Percentiles rank a stretch among this genome's conserved stretches.
These are phyloP conservation scores for Brachylomia viminalis DNA, from an alignment of 2,888 invertebrate species.

Conservation along the genomic window DNA sequence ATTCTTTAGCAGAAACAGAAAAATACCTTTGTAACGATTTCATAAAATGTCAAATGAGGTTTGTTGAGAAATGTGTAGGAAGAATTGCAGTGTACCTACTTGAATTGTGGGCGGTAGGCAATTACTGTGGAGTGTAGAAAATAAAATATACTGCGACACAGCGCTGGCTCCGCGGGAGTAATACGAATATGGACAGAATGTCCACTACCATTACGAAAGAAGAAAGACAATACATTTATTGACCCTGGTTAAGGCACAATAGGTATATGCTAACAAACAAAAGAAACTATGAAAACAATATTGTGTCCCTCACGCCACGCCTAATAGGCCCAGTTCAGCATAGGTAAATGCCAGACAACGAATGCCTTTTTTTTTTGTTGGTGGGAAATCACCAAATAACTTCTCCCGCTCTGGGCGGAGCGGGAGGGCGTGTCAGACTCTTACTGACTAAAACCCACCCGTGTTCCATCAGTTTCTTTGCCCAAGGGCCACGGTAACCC, in stretches of 20 bases:
- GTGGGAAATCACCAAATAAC: no score
- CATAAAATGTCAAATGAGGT: slow-evolving; percentile 58
- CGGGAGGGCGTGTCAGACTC: no score
- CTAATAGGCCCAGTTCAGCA: background rate
- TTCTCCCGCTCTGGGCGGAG: no score
- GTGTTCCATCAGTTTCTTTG: no score
- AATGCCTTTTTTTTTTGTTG: no score
- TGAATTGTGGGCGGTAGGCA: slow-evolving; percentile 57
- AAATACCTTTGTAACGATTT: slow-evolving; percentile 55
- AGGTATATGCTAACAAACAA: background rate
- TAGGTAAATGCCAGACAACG: background rate
- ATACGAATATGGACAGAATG: slow-evolving; percentile 21
- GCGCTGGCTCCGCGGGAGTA: background rate
- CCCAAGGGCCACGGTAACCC: no score
- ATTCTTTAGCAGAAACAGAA: slow-evolving; percentile 41
- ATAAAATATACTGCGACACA: slow-evolving; percentile 52
- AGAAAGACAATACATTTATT: background rate
- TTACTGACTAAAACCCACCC: no score
- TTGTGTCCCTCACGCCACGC: background rate
- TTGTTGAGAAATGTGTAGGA: slow-evolving; percentile 53
- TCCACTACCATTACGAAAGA: background rate
- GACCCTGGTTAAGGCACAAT: background rate
- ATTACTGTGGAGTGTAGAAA: slow-evolving; percentile 60
- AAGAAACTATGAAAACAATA: no score
- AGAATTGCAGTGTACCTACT: slow-evolving; percentile 48